Base-by-base conservation (phyloP, 1,140 invertebrate species). In the Whitmania pigra region DNA sequence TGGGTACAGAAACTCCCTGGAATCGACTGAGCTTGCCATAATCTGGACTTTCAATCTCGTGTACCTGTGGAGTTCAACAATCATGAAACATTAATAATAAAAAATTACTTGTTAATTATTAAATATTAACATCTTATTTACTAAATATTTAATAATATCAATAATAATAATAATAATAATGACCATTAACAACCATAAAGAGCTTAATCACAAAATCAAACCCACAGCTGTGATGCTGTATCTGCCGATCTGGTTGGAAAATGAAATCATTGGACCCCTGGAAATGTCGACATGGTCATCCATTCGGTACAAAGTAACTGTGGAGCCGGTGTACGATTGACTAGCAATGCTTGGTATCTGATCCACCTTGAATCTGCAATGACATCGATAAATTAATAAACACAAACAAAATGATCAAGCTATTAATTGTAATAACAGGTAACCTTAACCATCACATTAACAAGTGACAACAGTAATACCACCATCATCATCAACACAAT, bases 251-350 rank as follows among this genome's bases (percentile, higher is more conserved):
- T 89, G 87, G 53, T 81, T 80, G 0, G 90, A 90, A 73, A 88
- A 88, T 5, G 86, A 85, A 49, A 97, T 87, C 87, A 95, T 88
- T 0, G 93, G 93, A 0, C 93, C 94, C 77, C 87, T 87, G 36
- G 90, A 93, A 55, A 96, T 92, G 78, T 97, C 94, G 63, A 96
- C 87, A 78, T 94, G 90, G 72, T 90, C 86, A 0, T 88, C 90
- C 57, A 90, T 83, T 75, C 90, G 86, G 79, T 95, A 97, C 2
- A 97, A 75, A 0, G 86, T 88, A 0, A 96, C 85, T 74, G 69
- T 79, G 22, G 86, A 86, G 9, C 78, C 77, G 4, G 70, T 70
- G 25, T 72, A 31, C 0, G 78, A 80, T 67, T 76, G 69, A 53
- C 57, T 75, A 83, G 17, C 87, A 86, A 97, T 94, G 71, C 86